Conservation (phyloP, 2,888 invertebrate species). For the Alloplasta piceator region DNA sequence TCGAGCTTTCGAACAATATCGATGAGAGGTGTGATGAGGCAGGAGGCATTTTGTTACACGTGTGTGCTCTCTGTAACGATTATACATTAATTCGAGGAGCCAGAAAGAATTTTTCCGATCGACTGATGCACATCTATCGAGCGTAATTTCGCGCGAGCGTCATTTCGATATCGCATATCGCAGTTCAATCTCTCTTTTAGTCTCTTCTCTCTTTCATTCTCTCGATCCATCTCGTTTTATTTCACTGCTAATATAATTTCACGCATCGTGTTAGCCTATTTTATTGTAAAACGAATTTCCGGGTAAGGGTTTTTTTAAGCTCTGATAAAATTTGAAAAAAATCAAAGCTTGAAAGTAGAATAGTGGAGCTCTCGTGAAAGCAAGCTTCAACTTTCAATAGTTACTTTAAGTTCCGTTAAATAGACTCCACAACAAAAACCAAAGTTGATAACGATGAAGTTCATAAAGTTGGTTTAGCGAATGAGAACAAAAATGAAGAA, state of each 20-base stretch:
- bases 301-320: too few relatives aligned
- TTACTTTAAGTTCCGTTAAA: too few relatives aligned
- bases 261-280: slow-evolving; percentile 40
- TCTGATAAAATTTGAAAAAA: too few relatives aligned
- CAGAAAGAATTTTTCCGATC: slow-evolving; percentile 60
- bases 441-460: too few relatives aligned
- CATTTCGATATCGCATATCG: slow-evolving; percentile 27
- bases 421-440: too few relatives aligned
- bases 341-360: too few relatives aligned
- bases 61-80: slow-evolving; percentile 44
- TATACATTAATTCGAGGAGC: slow-evolving; percentile 55
- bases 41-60: background rate
- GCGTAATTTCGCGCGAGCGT: background rate
- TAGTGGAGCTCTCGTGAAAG: too few relatives aligned
- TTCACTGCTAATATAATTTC: slow-evolving; percentile 47
- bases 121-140: slow-evolving; percentile 23
- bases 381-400: too few relatives aligned
- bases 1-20: background rate
- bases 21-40: background rate
- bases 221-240: slow-evolving; percentile 9
- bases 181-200: slow-evolving; percentile 29
- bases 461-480: too few relatives aligned
- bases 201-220: slow-evolving; percentile 69
- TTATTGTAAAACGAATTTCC: too few relatives aligned
- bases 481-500: too few relatives aligned